Evolutionary conservation across 2,888 invertebrate genomes (phyloP).

Genomic region (Cremastinae sp.): DNA sequence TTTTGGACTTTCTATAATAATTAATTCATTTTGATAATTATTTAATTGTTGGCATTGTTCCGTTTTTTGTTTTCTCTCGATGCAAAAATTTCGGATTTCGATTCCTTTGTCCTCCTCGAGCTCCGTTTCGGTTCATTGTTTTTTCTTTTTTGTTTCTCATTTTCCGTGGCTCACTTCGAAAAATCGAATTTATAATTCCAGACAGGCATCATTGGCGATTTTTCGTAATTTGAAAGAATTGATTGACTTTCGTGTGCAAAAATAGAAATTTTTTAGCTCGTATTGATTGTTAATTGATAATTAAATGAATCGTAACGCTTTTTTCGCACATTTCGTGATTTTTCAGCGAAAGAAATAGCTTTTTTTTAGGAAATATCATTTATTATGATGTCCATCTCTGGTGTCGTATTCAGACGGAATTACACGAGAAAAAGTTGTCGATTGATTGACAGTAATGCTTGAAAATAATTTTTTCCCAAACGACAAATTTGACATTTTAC

Average conservation of each 20-base stretch:
- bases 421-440: too few relatives aligned
- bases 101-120: slow-evolving; percentile 10
- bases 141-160: slow-evolving; percentile 17
- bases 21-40: slow-evolving; percentile 66
- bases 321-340: too few relatives aligned
- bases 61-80: slow-evolving; percentile 37
- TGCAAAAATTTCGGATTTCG: slow-evolving; percentile 19
- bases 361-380: too few relatives aligned
- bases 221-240: slow-evolving; percentile 19
- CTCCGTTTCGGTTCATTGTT: slow-evolving; percentile 19
- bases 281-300: too few relatives aligned
- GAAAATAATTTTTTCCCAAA: too few relatives aligned
- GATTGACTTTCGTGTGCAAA: slow-evolving; percentile 5
- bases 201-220: slow-evolving; percentile 70
- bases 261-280: background rate
- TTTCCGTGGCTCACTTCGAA: slow-evolving; percentile 54
- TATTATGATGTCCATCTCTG: too few relatives aligned
- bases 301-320: too few relatives aligned
- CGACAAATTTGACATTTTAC: too few relatives aligned
- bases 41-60: slow-evolving; percentile 66
- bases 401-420: too few relatives aligned
- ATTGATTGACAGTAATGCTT: too few relatives aligned
- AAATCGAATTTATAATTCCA: slow-evolving; percentile 44
- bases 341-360: too few relatives aligned
- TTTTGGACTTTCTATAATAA: slow-evolving; percentile 66